Evolutionary conservation across 2,113 vertebrate species (phyloP).

Genomic region (Chloebia gouldiae): DNA sequence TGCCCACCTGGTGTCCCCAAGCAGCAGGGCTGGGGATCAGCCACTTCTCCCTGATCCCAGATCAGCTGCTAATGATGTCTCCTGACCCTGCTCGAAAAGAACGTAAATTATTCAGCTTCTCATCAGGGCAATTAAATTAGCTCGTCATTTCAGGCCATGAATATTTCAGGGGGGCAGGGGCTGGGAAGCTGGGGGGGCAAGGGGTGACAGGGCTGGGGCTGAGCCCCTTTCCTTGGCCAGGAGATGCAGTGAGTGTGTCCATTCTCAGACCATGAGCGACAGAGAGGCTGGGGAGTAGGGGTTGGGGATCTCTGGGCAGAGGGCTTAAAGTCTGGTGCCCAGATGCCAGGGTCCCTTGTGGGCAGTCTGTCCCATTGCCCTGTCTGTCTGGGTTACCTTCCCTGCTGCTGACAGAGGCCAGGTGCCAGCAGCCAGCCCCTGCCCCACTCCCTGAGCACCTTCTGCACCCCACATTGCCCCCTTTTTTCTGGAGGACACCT

Average conservation of each 20-base stretch:
- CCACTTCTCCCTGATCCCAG: background rate
- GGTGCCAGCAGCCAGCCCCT: background rate
- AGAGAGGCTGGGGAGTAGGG: background rate
- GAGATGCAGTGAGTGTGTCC: background rate
- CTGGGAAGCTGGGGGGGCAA: background rate
- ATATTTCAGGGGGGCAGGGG: constrained; percentile 42
- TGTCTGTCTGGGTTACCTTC: background rate
- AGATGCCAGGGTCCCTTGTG: background rate
- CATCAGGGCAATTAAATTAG: constrained; percentile 68
- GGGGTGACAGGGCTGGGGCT: too few species aligned
- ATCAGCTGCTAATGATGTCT: constrained; percentile 41
- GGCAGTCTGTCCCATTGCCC: background rate
- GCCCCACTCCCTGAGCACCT: background rate
- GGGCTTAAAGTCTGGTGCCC: background rate
- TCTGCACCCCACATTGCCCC: background rate
- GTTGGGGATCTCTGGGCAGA: fast-evolving
- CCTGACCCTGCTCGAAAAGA: background rate
- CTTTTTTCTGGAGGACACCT: background rate
- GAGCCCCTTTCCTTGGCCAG: background rate
- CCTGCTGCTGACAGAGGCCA: background rate
- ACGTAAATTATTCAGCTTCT: constrained; percentile 63
- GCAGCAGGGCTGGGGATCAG: background rate
- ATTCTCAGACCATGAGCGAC: fast-evolving
- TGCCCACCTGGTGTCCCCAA: background rate
- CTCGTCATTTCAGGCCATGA: constrained; percentile 16